phyloP scores from a whole-genome alignment of 2,113 vertebrate species.

The Eptesicus fuscus region DNA sequence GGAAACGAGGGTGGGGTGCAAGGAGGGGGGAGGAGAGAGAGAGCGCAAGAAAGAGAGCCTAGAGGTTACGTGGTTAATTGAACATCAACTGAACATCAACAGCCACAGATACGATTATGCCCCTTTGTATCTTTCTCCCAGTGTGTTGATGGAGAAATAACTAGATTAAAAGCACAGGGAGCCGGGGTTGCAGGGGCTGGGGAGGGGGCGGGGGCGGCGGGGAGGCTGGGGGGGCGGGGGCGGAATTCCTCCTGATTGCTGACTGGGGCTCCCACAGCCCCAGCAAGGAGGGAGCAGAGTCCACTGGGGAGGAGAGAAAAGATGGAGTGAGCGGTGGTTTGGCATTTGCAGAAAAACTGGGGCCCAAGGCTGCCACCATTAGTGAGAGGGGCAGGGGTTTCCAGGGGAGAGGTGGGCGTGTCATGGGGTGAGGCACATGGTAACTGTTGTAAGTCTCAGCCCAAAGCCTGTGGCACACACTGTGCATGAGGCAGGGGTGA shows the following conservation, averaged over 20 bases:
- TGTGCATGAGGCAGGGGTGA: not conserved
- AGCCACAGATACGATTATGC: constrained; percentile 67
- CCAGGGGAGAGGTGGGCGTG: constrained; percentile 66
- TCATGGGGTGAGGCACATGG: constrained; percentile 7
- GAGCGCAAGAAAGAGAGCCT: constrained; percentile 2
- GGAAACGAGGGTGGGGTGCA: not conserved
- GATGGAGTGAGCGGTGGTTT: constrained; percentile 68
- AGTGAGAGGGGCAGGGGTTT: constrained; percentile 63
- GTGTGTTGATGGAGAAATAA: constrained; percentile 74
- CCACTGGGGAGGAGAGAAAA: constrained; percentile 77
- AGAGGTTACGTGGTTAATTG: constrained; percentile 71
- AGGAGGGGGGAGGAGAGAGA: not conserved
- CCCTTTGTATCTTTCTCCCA: constrained; percentile 69
- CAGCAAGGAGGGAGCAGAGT: constrained; percentile 77
- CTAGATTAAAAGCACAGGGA: constrained; percentile 74
- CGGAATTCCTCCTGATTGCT: constrained; percentile 66
- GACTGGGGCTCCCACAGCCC: constrained; percentile 70
- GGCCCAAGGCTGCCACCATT: constrained; percentile 73
- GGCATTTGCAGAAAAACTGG: constrained; percentile 82
- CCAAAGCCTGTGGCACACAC: not conserved
- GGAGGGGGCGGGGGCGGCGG: not conserved
- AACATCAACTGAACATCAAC: constrained; percentile 73
- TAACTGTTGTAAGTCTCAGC: constrained; percentile 61
- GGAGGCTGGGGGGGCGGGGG: not conserved
- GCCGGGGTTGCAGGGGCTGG: constrained; percentile 46